phyloP scores from a whole-genome alignment of 2,113 vertebrate genomes.

The Cheirogaleus medius region DNA sequence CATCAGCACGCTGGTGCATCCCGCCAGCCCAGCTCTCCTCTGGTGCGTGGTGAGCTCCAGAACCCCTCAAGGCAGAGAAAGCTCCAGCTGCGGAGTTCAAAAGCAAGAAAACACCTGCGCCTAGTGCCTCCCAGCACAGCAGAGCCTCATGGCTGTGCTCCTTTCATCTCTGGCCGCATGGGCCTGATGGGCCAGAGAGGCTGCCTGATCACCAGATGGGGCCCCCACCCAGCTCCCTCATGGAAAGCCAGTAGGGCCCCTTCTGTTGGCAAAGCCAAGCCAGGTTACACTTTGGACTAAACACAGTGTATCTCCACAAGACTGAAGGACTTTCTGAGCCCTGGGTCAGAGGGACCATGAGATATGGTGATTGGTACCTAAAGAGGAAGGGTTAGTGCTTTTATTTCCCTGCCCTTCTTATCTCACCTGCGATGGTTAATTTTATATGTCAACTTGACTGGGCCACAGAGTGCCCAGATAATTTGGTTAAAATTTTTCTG shows the following conservation, averaged over 20 bases:
- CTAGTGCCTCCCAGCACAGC: too few species aligned
- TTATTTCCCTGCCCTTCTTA: background rate
- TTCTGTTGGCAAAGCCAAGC: background rate
- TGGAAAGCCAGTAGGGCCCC: background rate
- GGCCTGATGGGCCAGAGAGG: background rate
- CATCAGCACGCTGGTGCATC: background rate
- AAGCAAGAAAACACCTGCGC: background rate
- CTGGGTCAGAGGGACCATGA: background rate
- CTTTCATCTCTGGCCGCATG: background rate
- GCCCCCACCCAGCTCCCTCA: background rate
- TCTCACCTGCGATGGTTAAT: background rate
- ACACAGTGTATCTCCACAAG: background rate
- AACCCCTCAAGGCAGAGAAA: background rate
- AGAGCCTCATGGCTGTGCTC: background rate
- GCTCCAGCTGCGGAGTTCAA: background rate
- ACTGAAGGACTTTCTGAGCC: background rate
- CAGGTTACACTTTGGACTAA: background rate
- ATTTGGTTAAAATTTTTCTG: background rate
- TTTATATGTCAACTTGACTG: background rate
- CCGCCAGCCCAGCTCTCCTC: background rate
- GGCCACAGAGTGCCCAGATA: background rate
- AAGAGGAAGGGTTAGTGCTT: background rate
- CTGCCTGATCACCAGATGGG: background rate
- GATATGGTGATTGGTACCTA: background rate
- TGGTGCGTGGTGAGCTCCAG: background rate